Percentiles rank a stretch among this genome's conserved stretches.
Evolutionary conservation across 2,888 invertebrate species (phyloP).

Genomic region (Pollenia amentaria): DNA sequence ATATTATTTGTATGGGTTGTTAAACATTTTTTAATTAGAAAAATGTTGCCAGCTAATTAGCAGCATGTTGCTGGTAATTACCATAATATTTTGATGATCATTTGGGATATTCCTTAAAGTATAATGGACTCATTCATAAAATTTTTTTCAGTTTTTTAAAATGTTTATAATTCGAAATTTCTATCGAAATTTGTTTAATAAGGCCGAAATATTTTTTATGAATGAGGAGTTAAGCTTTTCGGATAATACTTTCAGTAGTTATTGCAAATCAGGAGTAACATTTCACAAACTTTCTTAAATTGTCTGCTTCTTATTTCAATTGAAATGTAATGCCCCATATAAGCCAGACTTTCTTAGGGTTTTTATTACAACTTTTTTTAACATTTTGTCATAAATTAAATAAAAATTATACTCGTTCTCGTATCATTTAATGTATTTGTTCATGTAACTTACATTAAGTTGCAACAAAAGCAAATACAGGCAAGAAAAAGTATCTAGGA

Average conservation of each 20-base stretch:
- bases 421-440: slow-evolving; percentile 11
- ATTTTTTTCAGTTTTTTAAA: too few species aligned
- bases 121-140: too few species aligned
- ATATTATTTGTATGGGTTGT: background rate
- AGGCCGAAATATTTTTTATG: too few species aligned
- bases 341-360: background rate
- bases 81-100: too few species aligned
- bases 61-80: slow-evolving; percentile 25
- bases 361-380: background rate
- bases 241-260: too few species aligned
- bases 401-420: slow-evolving; percentile 1
- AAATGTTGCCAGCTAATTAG: slow-evolving; percentile 47
- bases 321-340: slow-evolving; percentile 5
- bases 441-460: slow-evolving; percentile 22
- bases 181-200: too few species aligned
- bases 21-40: slow-evolving; percentile 25
- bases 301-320: background rate
- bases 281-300: slow-evolving; percentile 5
- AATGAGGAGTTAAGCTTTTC: too few species aligned
- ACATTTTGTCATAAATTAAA: background rate
- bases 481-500: background rate
- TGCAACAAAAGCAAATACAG: slow-evolving; percentile 1
- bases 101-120: too few species aligned
- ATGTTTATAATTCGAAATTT: too few species aligned
- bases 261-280: background rate